Percentiles rank a stretch among this genome's conserved stretches.
Conservation (phyloP, 2,113 vertebrate genomes). For the Megaceryle maxima region DNA sequence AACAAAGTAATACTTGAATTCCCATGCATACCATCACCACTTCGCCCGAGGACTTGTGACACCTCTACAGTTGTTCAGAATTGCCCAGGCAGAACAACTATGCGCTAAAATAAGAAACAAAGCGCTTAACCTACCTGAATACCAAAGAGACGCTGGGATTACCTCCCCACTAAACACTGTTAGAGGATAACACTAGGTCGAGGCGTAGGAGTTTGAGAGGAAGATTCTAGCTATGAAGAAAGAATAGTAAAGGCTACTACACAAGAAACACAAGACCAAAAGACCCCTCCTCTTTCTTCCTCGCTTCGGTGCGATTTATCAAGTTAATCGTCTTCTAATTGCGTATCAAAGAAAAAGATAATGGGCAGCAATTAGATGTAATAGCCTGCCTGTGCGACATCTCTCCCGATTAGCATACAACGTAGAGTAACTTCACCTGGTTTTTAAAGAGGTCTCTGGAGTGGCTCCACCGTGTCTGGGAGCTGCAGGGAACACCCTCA, state of each 20-base stretch:
- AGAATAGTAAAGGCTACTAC: background rate
- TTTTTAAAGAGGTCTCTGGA: conserved; percentile 15
- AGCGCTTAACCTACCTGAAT: background rate
- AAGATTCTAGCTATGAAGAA: background rate
- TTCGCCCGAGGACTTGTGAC: background rate
- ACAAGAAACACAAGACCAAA: background rate
- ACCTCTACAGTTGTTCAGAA: background rate
- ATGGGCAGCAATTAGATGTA: conserved; percentile 71
- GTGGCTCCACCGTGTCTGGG: conserved; percentile 69
- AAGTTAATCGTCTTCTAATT: conserved; percentile 73
- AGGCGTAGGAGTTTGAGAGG: background rate
- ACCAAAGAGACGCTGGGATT: background rate
- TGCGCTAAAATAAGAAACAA: background rate
- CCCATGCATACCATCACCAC: background rate
- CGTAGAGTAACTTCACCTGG: conserved; percentile 11
- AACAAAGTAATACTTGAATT: background rate
- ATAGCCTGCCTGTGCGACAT: conserved; percentile 56
- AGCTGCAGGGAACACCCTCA: background rate
- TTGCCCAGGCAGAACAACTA: background rate
- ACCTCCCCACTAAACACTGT: background rate
- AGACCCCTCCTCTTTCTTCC: background rate
- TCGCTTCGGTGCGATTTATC: background rate
- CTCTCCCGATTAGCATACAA: conserved; percentile 51
- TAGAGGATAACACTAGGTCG: background rate
- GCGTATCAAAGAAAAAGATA: conserved; percentile 73